Base-by-base conservation (phyloP, 2,888 invertebrate species). In the Homarus gammarus region DNA sequence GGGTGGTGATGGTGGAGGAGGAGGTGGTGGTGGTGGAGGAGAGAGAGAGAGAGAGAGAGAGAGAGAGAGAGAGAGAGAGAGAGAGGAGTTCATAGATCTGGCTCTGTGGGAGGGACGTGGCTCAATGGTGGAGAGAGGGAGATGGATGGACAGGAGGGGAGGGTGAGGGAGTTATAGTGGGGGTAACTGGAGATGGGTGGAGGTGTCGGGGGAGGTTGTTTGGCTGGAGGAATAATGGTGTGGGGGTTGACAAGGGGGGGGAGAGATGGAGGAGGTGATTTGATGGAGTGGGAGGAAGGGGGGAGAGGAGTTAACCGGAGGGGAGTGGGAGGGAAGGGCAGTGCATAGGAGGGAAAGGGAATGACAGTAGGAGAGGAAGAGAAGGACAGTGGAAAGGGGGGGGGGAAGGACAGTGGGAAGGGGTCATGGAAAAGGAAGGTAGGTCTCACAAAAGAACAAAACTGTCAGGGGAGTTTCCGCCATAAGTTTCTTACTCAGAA, bases 291-390 rank as follows among this genome's bases (percentile, higher is more conserved):
- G 31, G 31, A 70, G 70, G 70, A n/a, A 27, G 36, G 15, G 36
- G 15, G 70, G 31, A 10, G 31, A n/a, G 70, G 10, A 2, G 36
- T 2, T 5, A 70, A 70, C 3, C 27, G 15, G 8, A 18, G 31
- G 31, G 2, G 8, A 18, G 31, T 31, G 2, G 18, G 27, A 27
- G 70, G 31, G 36, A 33, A 10, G 3, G 15, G 31, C 1, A 31
- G 70, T 27, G 70, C 3, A 1, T 6, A 31, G 31, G 70, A 70
- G 70, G 31, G 70, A 70, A 31, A 70, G 70, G 70, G 70, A 70
- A 31, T 27, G 70, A 70, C 27, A 70, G 70, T 27, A 31, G 31
- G 70, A 70, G 70, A 70, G 70, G 64, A 64, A 70, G 70, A 70
- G 70, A 70, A 31, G 31, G 70, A 70, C 27, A 70, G 70, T 2